Conservation (phyloP, 2,797 vertebrate species). For the Rhinella marina region DNA sequence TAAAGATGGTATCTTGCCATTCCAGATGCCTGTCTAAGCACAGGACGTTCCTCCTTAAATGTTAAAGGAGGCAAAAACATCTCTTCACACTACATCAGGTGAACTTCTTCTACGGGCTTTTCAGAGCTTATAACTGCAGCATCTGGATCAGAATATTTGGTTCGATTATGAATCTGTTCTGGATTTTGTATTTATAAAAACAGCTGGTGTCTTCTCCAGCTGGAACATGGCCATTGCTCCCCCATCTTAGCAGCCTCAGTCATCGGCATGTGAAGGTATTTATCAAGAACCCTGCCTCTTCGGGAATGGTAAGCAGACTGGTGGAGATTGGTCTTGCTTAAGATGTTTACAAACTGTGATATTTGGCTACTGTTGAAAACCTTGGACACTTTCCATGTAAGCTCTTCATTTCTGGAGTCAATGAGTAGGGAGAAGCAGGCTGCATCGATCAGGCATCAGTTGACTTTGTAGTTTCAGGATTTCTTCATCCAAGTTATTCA, state of each 20-base stretch:
- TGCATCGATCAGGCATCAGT: neutral
- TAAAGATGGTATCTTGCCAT: slow-evolving; percentile 15
- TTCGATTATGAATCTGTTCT: slow-evolving; percentile 5
- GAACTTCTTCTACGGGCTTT: slow-evolving; percentile 6
- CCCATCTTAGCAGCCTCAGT: neutral
- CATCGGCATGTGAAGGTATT: slow-evolving; percentile 10
- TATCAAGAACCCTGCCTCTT: neutral
- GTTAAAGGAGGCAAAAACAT: slow-evolving; percentile 1
- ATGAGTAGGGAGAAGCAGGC: slow-evolving; percentile 1
- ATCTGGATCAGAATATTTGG: slow-evolving; percentile 32
- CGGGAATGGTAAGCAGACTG: slow-evolving; percentile 30
- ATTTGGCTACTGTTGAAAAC: slow-evolving; percentile 48
- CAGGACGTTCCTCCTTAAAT: slow-evolving; percentile 21
- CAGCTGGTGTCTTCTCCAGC: slow-evolving; percentile 33
- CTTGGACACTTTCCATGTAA: slow-evolving; percentile 7
- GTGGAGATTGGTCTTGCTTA: slow-evolving; percentile 2
- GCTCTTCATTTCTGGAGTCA: neutral
- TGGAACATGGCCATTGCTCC: slow-evolving; percentile 21
- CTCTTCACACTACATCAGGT: neutral
- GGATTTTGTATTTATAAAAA: slow-evolving; percentile 34
- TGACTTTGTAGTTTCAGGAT: slow-evolving; percentile 24
- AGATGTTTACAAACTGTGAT: slow-evolving; percentile 55
- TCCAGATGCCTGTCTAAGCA: slow-evolving; percentile 32
- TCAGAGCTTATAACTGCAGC: slow-evolving; percentile 5
- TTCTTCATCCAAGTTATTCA: neutral